Percentiles rank a stretch among this genome's conserved stretches.
phyloP scores from a whole-genome alignment of 2,888 invertebrate species.

The Parapristionchus giblindavisi region DNA sequence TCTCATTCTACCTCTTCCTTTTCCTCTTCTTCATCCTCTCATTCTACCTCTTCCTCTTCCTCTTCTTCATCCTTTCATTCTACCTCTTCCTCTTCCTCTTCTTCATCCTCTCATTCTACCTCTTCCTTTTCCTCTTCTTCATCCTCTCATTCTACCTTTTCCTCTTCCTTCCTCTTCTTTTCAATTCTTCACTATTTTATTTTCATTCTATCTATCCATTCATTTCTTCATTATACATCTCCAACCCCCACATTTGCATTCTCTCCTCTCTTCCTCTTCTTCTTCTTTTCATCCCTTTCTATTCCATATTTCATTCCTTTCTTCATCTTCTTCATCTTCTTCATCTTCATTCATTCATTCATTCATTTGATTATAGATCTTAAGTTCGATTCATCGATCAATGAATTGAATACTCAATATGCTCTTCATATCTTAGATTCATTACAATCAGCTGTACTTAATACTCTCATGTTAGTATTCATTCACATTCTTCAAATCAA shows the following conservation, averaged over 20 bases:
- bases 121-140: conserved; percentile 13
- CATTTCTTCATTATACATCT: background rate
- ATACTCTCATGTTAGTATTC: conserved; percentile 62
- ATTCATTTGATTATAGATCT: conserved; percentile 53
- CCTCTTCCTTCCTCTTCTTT: background rate
- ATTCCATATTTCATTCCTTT: too few relatives aligned
- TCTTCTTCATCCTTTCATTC: conserved; percentile 5
- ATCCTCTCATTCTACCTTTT: background rate
- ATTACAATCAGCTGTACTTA: conserved; percentile 64
- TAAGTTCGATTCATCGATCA: conserved; percentile 59
- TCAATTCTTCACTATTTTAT: background rate
- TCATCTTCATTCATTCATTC: conserved; percentile 8
- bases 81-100: conserved; percentile 11
- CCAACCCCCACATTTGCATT: background rate
- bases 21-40: too few relatives aligned
- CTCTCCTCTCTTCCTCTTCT: too few relatives aligned
- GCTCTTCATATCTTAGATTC: conserved; percentile 63
- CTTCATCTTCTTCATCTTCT: too few relatives aligned
- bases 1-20: too few relatives aligned
- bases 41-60: background rate
- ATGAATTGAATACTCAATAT: conserved; percentile 53
- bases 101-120: background rate
- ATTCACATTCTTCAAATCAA: background rate
- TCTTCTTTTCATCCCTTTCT: too few relatives aligned
- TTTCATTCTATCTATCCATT: background rate